Conservation (phyloP, 2,797 vertebrate species). For the Triplophysa yarkandensis region DNA sequence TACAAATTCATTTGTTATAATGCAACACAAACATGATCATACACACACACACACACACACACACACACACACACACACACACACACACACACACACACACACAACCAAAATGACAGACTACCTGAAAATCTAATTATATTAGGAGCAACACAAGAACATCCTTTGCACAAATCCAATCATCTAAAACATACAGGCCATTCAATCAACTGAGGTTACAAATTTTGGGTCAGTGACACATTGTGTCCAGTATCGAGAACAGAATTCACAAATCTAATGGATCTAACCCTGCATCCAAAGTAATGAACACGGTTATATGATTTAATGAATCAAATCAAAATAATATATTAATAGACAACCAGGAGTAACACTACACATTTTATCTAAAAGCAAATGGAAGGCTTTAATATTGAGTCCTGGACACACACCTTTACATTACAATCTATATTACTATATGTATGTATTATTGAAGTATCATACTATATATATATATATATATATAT, state of each 20-base stretch:
- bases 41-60: slow-evolving; percentile 20
- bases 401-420: no score
- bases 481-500: no score
- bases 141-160: slow-evolving; percentile 27
- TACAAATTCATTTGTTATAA: slow-evolving; percentile 15
- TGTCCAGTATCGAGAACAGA: neutral
- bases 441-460: no score
- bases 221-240: neutral
- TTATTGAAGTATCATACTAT: no score
- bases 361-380: neutral
- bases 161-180: slow-evolving; percentile 41
- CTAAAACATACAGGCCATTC: slow-evolving; percentile 26
- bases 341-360: neutral
- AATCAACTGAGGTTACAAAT: slow-evolving; percentile 21
- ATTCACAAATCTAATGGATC: neutral
- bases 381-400: neutral
- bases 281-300: neutral
- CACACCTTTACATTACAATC: no score
- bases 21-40: slow-evolving; percentile 40
- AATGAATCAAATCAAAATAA: neutral
- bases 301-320: neutral
- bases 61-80: slow-evolving; percentile 32
- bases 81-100: slow-evolving; percentile 17
- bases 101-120: slow-evolving; percentile 11
- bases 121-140: slow-evolving; percentile 42